Conservation (phyloP, 1,140 invertebrate species). For the Hycleus phaleratus region DNA sequence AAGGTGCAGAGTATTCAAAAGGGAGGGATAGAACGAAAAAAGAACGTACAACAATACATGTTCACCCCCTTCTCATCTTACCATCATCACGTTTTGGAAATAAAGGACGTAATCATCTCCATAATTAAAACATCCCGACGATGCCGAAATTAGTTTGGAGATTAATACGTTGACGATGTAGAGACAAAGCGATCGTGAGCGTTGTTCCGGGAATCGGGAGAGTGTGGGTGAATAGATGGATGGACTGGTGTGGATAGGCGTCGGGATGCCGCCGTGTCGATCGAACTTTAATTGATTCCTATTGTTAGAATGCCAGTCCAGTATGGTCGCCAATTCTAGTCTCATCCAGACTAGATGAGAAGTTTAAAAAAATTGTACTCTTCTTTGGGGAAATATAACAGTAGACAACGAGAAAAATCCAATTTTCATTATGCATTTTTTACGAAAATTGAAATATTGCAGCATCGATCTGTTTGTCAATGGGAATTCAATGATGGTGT, state of each 20-base stretch:
- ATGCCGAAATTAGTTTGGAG: constrained; percentile 12
- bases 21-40: no score
- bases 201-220: not conserved
- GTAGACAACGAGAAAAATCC: no score
- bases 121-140: constrained; percentile 10
- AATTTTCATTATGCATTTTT: no score
- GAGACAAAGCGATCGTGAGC: no score
- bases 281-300: constrained; percentile 15
- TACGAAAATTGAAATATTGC: no score
- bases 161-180: not conserved
- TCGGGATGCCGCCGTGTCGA: not conserved
- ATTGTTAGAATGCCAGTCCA: no score
- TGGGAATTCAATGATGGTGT: no score
- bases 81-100: not conserved
- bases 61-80: constrained; percentile 1
- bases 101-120: constrained; percentile 9
- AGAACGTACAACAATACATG: constrained; percentile 1
- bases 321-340: no score
- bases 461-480: no score
- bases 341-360: no score
- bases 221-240: constrained; percentile 5
- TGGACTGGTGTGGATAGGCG: constrained; percentile 2
- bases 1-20: not conserved
- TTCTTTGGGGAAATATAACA: no score
- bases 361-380: no score